Percentiles rank a stretch among this genome's conserved stretches.
phyloP scores from a whole-genome alignment of 2,797 vertebrate species.

The Cynopterus sphinx region DNA sequence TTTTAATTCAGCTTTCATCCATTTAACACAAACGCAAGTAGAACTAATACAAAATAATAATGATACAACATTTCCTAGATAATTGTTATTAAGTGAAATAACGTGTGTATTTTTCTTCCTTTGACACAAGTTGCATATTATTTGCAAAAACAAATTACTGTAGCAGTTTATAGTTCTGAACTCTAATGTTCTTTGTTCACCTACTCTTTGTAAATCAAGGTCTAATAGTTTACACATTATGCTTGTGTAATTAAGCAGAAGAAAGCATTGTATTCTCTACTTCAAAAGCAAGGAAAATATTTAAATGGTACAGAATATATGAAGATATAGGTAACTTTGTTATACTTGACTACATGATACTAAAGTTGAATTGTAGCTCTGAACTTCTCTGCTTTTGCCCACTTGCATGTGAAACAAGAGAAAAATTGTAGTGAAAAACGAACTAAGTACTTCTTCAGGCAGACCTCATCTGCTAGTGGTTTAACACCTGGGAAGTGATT shows the following conservation, averaged over 20 bases:
- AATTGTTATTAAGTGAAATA: constrained; percentile 61
- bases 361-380: background rate
- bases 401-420: background rate
- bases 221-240: background rate
- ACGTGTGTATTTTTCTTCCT: background rate
- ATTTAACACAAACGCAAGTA: constrained; percentile 58
- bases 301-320: background rate
- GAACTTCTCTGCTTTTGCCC: background rate
- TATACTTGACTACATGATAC: background rate
- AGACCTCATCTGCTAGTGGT: background rate
- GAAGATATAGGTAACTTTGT: background rate
- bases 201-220: background rate
- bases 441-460: background rate
- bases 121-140: constrained; percentile 8
- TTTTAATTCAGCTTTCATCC: constrained; percentile 70
- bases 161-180: constrained; percentile 2
- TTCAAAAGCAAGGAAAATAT: background rate
- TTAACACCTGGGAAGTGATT: background rate
- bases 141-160: background rate
- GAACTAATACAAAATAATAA: constrained; percentile 66
- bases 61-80: constrained; percentile 48
- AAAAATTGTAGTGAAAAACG: background rate
- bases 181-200: background rate
- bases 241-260: background rate
- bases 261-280: background rate